Percentiles rank a stretch among this genome's conserved stretches.
Evolutionary conservation across 2,797 vertebrate species (phyloP).

Genomic region (Pseudopleuronectes americanus): DNA sequence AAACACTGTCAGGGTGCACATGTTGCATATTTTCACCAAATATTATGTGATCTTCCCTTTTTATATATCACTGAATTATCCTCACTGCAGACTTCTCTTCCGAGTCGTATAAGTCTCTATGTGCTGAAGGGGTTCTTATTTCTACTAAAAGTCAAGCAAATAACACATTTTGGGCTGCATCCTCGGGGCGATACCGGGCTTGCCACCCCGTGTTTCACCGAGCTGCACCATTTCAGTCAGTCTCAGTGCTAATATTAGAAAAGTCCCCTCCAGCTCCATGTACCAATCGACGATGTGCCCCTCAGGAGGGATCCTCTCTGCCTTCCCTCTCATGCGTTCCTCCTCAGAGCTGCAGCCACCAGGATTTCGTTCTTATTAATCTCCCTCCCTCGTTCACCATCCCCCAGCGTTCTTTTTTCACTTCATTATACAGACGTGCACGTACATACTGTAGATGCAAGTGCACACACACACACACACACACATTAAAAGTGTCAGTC

Average conservation of each 20-base stretch:
- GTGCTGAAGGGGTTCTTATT: slow-evolving; percentile 33
- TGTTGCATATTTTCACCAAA: slow-evolving; percentile 38
- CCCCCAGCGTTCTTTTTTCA: slow-evolving; percentile 19
- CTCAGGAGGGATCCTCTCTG: slow-evolving; percentile 45
- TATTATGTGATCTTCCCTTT: slow-evolving; percentile 46
- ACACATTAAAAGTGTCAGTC: slow-evolving; percentile 8
- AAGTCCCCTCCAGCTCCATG: slow-evolving; percentile 38
- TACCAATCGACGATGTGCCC: slow-evolving; percentile 49
- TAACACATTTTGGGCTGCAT: slow-evolving; percentile 44
- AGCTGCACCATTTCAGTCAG: slow-evolving; percentile 43
- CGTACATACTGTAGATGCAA: not conserved
- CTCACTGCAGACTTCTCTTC: slow-evolving; percentile 13
- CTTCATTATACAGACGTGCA: slow-evolving; percentile 22
- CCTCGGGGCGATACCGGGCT: slow-evolving; percentile 29
- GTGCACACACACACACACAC: not conserved
- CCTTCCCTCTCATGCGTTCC: slow-evolving; percentile 45
- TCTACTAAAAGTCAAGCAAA: slow-evolving; percentile 48
- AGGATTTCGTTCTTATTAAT: slow-evolving; percentile 59
- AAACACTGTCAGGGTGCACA: slow-evolving; percentile 38
- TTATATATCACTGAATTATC: slow-evolving; percentile 18
- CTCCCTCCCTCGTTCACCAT: slow-evolving; percentile 22
- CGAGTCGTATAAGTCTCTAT: slow-evolving; percentile 1
- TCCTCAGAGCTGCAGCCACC: slow-evolving; percentile 40
- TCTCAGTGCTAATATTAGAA: slow-evolving; percentile 65
- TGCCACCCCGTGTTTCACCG: slow-evolving; percentile 28